Conservation (phyloP, 2,797 vertebrate species). For the Aselliscus stoliczkanus region DNA sequence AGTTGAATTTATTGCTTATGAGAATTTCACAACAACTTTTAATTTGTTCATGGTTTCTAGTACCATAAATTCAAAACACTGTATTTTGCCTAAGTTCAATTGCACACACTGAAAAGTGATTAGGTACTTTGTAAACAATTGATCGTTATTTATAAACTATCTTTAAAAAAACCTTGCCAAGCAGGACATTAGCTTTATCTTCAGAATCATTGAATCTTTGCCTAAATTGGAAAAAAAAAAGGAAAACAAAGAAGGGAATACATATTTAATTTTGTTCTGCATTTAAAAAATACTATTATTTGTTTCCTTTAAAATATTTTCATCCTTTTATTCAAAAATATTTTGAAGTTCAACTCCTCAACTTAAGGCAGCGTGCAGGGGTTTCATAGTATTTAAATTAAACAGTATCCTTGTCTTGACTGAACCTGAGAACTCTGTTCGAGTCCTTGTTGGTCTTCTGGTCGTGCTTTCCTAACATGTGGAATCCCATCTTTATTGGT, state of each 20-base stretch:
- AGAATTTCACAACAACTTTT: background rate
- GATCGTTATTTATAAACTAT: background rate
- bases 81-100: background rate
- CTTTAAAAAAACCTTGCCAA: background rate
- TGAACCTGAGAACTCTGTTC: constrained; percentile 84
- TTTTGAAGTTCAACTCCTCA: background rate
- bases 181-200: background rate
- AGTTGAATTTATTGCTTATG: constrained; percentile 49
- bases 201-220: background rate
- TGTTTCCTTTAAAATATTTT: background rate
- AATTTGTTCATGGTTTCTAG: background rate
- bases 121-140: background rate
- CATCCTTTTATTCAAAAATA: background rate
- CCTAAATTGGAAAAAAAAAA: background rate
- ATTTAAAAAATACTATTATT: background rate
- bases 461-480: constrained; percentile 91
- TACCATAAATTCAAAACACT: background rate
- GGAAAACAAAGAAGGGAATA: background rate
- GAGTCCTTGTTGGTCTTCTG: constrained; percentile 88
- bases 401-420: constrained; percentile 62
- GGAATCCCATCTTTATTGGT: constrained; percentile 91
- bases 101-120: background rate
- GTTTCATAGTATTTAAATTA: background rate
- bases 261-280: background rate
- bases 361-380: background rate